Conservation (phyloP, 2,797 vertebrate species). For the Gadopsis marmoratus region DNA sequence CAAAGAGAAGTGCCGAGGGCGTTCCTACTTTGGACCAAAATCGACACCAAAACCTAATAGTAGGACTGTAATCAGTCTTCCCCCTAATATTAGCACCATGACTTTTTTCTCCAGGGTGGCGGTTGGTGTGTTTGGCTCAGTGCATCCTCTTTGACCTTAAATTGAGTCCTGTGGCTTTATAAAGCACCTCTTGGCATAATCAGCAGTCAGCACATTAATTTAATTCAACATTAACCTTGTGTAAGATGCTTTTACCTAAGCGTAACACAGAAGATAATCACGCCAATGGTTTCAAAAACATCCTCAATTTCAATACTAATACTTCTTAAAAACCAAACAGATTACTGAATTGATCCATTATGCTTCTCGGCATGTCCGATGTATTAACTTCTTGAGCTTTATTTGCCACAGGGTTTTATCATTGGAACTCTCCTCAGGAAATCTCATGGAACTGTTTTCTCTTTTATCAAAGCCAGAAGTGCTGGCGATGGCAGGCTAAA, state of each 20-base stretch:
- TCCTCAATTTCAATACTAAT: conserved; percentile 34
- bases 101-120: conserved; percentile 72
- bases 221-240: conserved; percentile 45
- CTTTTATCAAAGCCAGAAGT: conserved; percentile 78
- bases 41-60: conserved; percentile 76
- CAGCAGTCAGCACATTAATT: conserved; percentile 63
- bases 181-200: conserved; percentile 66
- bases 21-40: conserved; percentile 77
- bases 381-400: conserved; percentile 54
- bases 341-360: conserved; percentile 59
- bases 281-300: conserved; percentile 54
- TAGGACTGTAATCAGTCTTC: conserved; percentile 78
- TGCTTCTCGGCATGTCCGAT: conserved; percentile 52
- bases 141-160: conserved; percentile 72
- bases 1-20: conserved; percentile 76
- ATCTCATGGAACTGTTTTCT: conserved; percentile 53
- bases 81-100: conserved; percentile 76
- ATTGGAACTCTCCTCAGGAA: conserved; percentile 56
- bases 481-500: conserved; percentile 43
- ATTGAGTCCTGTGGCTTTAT: conserved; percentile 60
- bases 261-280: conserved; percentile 36
- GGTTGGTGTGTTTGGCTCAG: conserved; percentile 71
- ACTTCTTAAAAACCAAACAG: conserved; percentile 37
- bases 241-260: conserved; percentile 47
- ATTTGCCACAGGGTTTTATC: conserved; percentile 71